Conservation (phyloP, 2,888 invertebrate genomes). For the Drosophila yooni region DNA sequence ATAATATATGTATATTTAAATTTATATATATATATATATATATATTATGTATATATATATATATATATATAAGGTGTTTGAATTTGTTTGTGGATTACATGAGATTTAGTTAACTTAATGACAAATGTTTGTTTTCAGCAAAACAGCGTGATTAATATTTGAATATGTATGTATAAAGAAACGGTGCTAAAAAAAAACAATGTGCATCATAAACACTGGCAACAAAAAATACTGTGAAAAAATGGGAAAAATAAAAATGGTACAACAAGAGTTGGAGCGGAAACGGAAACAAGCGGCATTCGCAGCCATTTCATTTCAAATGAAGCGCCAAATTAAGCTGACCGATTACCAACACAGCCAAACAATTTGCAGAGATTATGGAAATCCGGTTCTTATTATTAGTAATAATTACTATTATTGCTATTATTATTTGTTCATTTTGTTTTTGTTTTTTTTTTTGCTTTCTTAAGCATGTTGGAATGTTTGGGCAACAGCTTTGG, state of each 20-base stretch:
- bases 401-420: background rate
- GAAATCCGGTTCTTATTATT: slow-evolving; percentile 36
- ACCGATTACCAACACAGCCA: slow-evolving; percentile 18
- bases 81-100: slow-evolving; percentile 5
- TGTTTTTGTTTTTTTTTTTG: background rate
- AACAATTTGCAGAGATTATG: slow-evolving; percentile 30
- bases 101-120: slow-evolving; percentile 18
- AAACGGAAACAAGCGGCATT: slow-evolving; percentile 60
- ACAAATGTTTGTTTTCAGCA: background rate
- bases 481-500: slow-evolving; percentile 1
- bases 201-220: slow-evolving; percentile 28
- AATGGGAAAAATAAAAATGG: background rate
- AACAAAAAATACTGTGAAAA: slow-evolving; percentile 11
- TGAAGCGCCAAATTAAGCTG: slow-evolving; percentile 36
- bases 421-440: slow-evolving; percentile 1
- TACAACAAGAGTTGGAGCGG: slow-evolving; percentile 37
- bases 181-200: slow-evolving; percentile 2
- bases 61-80: slow-evolving; percentile 9
- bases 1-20: background rate
- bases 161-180: background rate
- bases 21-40: slow-evolving; percentile 6
- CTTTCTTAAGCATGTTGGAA: slow-evolving; percentile 14
- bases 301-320: slow-evolving; percentile 37
- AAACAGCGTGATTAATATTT: slow-evolving; percentile 2
- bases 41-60: slow-evolving; percentile 1